phyloP scores from a whole-genome alignment of 2,888 invertebrate genomes.

The Patella depressa region DNA sequence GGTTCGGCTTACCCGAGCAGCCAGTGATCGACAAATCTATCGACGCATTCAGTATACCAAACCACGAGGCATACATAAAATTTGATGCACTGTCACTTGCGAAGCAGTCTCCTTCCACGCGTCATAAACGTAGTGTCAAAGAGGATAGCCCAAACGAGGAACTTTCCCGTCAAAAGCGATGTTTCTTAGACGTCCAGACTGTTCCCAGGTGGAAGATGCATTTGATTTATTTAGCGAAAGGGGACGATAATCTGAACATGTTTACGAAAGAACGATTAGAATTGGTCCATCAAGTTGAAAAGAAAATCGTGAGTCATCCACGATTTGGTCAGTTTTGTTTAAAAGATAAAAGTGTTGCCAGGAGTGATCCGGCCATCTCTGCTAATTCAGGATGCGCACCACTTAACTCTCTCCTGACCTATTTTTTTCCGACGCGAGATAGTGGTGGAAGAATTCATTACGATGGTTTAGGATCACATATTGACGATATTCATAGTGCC shows the following conservation, averaged over 20 bases:
- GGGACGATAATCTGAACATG: conserved; percentile 54
- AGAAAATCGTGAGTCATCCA: conserved; percentile 50
- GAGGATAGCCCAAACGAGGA: neutral
- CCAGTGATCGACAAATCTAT: conserved; percentile 64
- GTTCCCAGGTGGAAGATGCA: conserved; percentile 47
- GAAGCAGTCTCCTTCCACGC: conserved; percentile 22
- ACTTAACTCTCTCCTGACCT: conserved; percentile 62
- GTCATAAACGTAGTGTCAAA: neutral
- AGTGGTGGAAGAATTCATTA: conserved; percentile 46
- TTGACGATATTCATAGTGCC: conserved; percentile 58
- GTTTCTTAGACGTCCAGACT: conserved; percentile 32
- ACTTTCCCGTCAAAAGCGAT: conserved; percentile 34
- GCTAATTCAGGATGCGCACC: conserved; percentile 59
- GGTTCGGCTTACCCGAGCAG: conserved; percentile 48
- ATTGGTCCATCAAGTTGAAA: conserved; percentile 59
- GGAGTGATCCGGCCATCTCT: conserved; percentile 45
- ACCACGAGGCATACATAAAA: conserved; percentile 58
- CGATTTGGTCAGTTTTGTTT: conserved; percentile 60
- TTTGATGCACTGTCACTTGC: conserved; percentile 56
- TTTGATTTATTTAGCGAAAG: conserved; percentile 59
- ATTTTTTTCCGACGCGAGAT: conserved; percentile 62
- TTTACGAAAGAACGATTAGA: conserved; percentile 60
- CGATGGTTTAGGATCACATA: conserved; percentile 59
- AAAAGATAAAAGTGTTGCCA: conserved; percentile 41
- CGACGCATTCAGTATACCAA: conserved; percentile 64